These are phyloP conservation scores for Drosophila orosa DNA, from an alignment of 1,140 invertebrate species.

Conservation along the genomic window DNA sequence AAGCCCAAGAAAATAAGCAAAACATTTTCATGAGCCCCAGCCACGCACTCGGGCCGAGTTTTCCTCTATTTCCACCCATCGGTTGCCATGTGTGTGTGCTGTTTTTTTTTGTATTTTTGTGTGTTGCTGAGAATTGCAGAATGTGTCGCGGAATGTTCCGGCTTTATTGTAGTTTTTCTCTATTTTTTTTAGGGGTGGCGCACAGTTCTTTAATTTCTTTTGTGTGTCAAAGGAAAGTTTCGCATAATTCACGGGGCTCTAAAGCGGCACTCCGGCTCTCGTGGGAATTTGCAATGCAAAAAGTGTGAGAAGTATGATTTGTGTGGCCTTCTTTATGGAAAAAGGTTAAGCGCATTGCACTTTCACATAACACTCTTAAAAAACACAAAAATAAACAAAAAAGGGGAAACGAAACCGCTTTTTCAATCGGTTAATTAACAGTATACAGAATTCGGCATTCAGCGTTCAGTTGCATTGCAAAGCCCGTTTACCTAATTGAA, in stretches of 20 bases:
- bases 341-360: constrained; percentile 20
- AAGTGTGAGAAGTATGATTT: constrained; percentile 20
- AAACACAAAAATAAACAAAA: not conserved
- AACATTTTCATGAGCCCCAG: constrained; percentile 15
- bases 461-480: constrained; percentile 18
- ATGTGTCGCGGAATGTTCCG: constrained; percentile 31
- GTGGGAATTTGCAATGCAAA: constrained; percentile 48
- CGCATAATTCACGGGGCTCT: constrained; percentile 47
- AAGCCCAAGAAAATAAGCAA: constrained; percentile 16
- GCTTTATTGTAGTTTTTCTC: constrained; percentile 27
- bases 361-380: not conserved
- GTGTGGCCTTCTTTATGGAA: not conserved
- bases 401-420: constrained; percentile 10
- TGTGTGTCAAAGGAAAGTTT: constrained; percentile 56
- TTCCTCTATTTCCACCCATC: not conserved
- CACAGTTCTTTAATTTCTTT: constrained; percentile 37
- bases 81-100: constrained; percentile 1
- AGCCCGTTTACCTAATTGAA: constrained; percentile 21
- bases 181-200: not conserved
- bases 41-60: not conserved
- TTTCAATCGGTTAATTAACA: constrained; percentile 42
- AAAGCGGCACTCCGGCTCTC: constrained; percentile 20
- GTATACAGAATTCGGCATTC: constrained; percentile 8
- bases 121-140: constrained; percentile 14
- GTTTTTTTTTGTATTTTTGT: not conserved